These are phyloP conservation scores for Pemphigus obesinymphae DNA, from an alignment of 1,140 invertebrate genomes.

Conservation along the genomic window DNA sequence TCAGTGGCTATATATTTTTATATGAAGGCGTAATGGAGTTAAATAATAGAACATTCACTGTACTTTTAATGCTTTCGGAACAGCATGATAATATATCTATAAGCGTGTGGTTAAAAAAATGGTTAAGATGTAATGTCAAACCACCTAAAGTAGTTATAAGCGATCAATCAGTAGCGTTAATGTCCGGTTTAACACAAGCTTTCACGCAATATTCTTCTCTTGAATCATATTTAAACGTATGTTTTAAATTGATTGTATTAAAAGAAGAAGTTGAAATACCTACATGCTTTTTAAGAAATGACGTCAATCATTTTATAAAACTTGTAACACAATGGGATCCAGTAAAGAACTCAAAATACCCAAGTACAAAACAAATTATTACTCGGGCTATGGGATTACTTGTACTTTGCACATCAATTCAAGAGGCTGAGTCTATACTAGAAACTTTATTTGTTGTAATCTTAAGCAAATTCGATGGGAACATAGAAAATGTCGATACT, in stretches of 20 bases:
- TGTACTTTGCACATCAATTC: not conserved
- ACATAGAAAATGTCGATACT: not conserved
- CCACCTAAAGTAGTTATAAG: not conserved
- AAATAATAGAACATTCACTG: not conserved
- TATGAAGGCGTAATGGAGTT: not conserved
- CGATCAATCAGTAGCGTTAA: not conserved
- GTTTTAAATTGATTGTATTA: not conserved
- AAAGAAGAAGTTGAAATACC: conserved; percentile 11
- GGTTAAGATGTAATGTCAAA: not conserved
- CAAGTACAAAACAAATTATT: conserved; percentile 6
- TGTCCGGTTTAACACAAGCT: not conserved
- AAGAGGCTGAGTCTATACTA: not conserved
- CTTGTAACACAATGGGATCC: not conserved
- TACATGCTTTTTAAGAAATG: not conserved
- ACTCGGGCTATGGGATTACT: not conserved
- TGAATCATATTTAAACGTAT: not conserved
- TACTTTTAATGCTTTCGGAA: not conserved
- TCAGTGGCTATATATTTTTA: not conserved
- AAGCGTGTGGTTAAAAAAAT: not conserved
- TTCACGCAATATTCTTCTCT: not conserved
- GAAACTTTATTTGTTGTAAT: not conserved
- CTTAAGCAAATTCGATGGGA: conserved; percentile 1
- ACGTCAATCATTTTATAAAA: conserved; percentile 18
- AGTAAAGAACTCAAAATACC: not conserved
- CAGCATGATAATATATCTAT: not conserved